phyloP scores from a whole-genome alignment of 1,140 invertebrate species.

The Argopecten irradians region DNA sequence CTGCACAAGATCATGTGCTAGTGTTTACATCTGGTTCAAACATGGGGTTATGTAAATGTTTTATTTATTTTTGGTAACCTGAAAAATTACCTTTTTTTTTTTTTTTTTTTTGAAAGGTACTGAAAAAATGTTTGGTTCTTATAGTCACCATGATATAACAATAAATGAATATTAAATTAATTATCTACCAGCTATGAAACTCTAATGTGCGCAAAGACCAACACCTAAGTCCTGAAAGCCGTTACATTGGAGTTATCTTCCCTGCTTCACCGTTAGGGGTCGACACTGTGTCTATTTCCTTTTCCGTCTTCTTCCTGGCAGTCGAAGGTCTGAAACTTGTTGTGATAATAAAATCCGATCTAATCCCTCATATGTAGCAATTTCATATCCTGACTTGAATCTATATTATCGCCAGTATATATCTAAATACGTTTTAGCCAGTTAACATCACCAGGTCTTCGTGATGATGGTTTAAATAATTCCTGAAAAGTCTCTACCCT shows the following conservation, averaged over 20 bases:
- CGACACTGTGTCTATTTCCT: background rate
- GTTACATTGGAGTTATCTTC: background rate
- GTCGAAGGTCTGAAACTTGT: slow-evolving; percentile 8
- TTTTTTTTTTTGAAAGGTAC: too few relatives aligned
- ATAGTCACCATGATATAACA: too few relatives aligned
- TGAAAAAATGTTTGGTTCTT: too few relatives aligned
- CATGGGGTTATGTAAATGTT: too few relatives aligned
- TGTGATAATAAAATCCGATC: background rate
- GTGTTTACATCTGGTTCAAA: too few relatives aligned
- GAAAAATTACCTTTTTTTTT: too few relatives aligned
- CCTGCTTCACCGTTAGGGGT: background rate
- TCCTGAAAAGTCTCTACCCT: background rate
- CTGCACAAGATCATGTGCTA: too few relatives aligned
- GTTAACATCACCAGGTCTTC: background rate
- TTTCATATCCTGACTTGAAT: background rate
- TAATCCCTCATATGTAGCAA: background rate
- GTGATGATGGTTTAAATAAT: background rate
- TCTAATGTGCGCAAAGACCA: too few relatives aligned
- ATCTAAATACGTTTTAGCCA: background rate
- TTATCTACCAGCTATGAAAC: too few relatives aligned
- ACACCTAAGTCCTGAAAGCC: too few relatives aligned
- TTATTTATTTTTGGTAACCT: too few relatives aligned
- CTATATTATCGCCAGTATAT: background rate
- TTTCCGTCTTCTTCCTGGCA: slow-evolving; percentile 20
- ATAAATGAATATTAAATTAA: too few relatives aligned